These are phyloP conservation scores for Nymphicus hollandicus DNA, from an alignment of 2,113 vertebrate species.

Conservation along the genomic window DNA sequence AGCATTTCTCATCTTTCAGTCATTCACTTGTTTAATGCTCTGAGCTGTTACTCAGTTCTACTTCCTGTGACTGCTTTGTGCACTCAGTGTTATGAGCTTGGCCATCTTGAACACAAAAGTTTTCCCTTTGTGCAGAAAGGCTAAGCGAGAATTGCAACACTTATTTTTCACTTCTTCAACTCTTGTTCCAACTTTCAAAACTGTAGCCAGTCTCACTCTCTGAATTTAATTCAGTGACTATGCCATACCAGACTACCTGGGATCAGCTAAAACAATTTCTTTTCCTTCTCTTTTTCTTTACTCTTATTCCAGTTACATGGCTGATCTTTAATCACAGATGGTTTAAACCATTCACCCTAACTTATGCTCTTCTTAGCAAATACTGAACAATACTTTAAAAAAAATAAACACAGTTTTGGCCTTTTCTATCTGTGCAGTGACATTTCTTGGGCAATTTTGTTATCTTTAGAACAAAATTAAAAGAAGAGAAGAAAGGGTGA, in stretches of 20 bases:
- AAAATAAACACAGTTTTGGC: background rate
- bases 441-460: conserved; percentile 11
- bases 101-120: background rate
- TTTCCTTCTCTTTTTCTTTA: background rate
- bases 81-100: background rate
- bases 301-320: background rate
- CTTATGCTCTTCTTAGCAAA: background rate
- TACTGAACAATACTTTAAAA: background rate
- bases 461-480: background rate
- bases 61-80: background rate
- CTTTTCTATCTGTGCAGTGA: background rate
- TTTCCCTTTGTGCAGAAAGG: background rate
- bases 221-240: background rate
- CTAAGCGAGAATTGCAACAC: background rate
- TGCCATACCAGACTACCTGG: background rate
- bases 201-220: background rate
- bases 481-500: background rate
- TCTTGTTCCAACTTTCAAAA: background rate
- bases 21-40: background rate
- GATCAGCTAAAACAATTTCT: background rate
- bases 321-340: background rate
- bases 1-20: background rate
- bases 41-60: background rate
- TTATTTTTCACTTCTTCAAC: background rate
- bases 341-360: background rate